phyloP scores from a whole-genome alignment of 2,113 vertebrate genomes.

The Perca fluviatilis region DNA sequence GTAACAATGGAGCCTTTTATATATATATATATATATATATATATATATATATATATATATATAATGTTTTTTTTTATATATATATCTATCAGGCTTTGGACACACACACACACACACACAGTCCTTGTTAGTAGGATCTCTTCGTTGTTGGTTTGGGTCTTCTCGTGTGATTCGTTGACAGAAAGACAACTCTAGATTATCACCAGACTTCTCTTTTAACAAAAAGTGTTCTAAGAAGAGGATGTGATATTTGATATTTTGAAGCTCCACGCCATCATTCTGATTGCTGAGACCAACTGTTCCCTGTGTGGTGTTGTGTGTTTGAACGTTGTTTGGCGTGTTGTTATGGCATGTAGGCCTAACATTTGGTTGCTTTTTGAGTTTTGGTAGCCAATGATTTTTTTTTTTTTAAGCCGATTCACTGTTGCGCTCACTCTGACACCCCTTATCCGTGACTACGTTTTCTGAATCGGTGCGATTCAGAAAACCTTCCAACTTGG shows the following conservation, averaged over 20 bases:
- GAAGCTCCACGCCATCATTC: background rate
- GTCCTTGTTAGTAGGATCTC: background rate
- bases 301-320: background rate
- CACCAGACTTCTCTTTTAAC: background rate
- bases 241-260: background rate
- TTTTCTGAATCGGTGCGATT: background rate
- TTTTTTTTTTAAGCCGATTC: background rate
- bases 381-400: conserved; percentile 10
- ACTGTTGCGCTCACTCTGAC: background rate
- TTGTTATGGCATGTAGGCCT: background rate
- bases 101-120: too few species aligned
- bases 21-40: too few species aligned
- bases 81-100: too few species aligned
- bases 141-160: background rate
- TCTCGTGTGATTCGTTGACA: background rate
- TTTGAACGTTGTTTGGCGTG: background rate
- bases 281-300: background rate
- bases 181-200: background rate
- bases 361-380: background rate
- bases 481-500: too few species aligned
- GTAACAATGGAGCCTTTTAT: too few species aligned
- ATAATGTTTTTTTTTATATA: too few species aligned
- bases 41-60: too few species aligned
- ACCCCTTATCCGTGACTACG: background rate
- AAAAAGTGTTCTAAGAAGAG: background rate